Percentiles rank a stretch among this genome's conserved stretches.
Evolutionary conservation across 2,888 invertebrate species (phyloP).

Genomic region (Gnatocerus cornutus): DNA sequence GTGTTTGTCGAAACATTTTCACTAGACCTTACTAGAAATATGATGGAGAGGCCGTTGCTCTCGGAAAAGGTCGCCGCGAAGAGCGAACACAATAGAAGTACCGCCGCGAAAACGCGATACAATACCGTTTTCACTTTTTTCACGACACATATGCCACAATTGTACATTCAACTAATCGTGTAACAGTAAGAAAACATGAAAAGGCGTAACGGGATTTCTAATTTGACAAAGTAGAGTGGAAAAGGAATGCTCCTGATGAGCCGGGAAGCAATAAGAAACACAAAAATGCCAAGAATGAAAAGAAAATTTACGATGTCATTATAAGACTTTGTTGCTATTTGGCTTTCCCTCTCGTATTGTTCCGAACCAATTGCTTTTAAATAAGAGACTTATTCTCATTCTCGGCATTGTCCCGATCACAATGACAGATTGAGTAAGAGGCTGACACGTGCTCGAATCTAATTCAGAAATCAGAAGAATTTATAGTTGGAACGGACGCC

Average conservation of each 20-base stretch:
- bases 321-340: slow-evolving; percentile 21
- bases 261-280: not conserved
- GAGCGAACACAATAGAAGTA: slow-evolving; percentile 22
- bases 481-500: too few relatives aligned
- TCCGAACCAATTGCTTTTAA: slow-evolving; percentile 13
- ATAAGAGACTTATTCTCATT: slow-evolving; percentile 19
- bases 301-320: slow-evolving; percentile 20
- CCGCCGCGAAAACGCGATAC: slow-evolving; percentile 27
- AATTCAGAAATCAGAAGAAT: too few relatives aligned
- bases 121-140: slow-evolving; percentile 41
- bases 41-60: slow-evolving; percentile 34
- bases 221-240: slow-evolving; percentile 24
- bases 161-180: slow-evolving; percentile 3
- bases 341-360: slow-evolving; percentile 30
- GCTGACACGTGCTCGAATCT: slow-evolving; percentile 15
- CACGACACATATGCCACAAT: slow-evolving; percentile 17
- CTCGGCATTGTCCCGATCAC: slow-evolving; percentile 8
- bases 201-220: slow-evolving; percentile 11
- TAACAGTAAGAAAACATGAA: slow-evolving; percentile 3
- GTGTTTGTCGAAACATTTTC: slow-evolving; percentile 35
- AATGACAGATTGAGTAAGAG: slow-evolving; percentile 22
- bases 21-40: slow-evolving; percentile 10
- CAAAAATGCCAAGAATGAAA: slow-evolving; percentile 21
- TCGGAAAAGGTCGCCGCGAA: slow-evolving; percentile 34
- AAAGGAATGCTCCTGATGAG: not conserved